phyloP scores from a whole-genome alignment of 2,888 invertebrate species.

The Drosophila vallismaia region DNA sequence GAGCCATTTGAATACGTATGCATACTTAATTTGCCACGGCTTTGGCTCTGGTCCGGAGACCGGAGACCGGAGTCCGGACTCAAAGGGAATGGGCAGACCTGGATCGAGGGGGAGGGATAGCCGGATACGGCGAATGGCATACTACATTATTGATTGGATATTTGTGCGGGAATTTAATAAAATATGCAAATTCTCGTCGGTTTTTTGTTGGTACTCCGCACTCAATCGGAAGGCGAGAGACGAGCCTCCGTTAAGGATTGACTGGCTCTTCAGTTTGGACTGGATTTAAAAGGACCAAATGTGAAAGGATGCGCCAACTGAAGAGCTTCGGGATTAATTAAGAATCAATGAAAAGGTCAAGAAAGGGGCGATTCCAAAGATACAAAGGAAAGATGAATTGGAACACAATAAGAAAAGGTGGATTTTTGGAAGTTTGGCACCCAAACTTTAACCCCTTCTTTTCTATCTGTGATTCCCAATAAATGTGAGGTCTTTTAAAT shows the following conservation, averaged over 20 bases:
- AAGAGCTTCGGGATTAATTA: conserved; percentile 39
- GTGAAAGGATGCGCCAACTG: conserved; percentile 18
- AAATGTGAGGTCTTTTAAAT: too few relatives aligned
- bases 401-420: not conserved
- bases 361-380: conserved; percentile 9
- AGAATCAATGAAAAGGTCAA: conserved; percentile 25
- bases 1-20: conserved; percentile 77
- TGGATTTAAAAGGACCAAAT: conserved; percentile 22
- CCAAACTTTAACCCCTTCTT: not conserved
- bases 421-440: not conserved
- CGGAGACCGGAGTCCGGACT: conserved; percentile 25
- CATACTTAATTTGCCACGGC: conserved; percentile 75
- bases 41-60: conserved; percentile 46
- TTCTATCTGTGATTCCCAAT: not conserved
- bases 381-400: not conserved
- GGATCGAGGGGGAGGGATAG: conserved; percentile 10
- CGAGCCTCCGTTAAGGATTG: conserved; percentile 42
- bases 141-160: conserved; percentile 79
- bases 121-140: conserved; percentile 60
- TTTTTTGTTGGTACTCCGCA: conserved; percentile 50
- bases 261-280: conserved; percentile 39
- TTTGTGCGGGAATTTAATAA: conserved; percentile 78
- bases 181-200: conserved; percentile 72
- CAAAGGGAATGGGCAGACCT: conserved; percentile 16
- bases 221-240: conserved; percentile 55